These are phyloP conservation scores for Aurelia coerulea DNA, from an alignment of 30 jellyfish, hydroid and myxozoan species.

Conservation along the genomic window DNA sequence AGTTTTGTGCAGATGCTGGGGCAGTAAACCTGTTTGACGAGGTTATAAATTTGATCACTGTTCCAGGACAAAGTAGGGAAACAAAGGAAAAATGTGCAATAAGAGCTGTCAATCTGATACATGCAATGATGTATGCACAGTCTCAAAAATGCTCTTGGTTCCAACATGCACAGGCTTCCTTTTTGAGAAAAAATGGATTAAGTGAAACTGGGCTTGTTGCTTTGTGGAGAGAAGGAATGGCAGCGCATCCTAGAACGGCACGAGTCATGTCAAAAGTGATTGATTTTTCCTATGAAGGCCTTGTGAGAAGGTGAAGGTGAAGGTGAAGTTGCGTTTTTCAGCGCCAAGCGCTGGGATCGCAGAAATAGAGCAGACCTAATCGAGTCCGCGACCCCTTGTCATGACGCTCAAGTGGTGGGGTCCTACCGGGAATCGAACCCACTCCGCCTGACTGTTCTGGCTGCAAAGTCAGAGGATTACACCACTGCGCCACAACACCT, in stretches of 20 bases:
- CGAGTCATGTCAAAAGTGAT: background rate
- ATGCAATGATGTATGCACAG: constrained; percentile 4
- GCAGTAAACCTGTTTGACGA: background rate
- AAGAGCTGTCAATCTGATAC: background rate
- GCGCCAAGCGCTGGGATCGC: no score
- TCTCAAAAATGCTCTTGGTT: constrained; percentile 25
- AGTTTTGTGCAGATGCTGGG: background rate
- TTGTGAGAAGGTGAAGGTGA: no score
- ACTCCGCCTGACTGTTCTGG: no score
- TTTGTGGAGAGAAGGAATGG: constrained; percentile 21
- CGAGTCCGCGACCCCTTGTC: no score
- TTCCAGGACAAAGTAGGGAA: constrained; percentile 3
- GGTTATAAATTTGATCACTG: background rate
- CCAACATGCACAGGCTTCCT: constrained; percentile 7
- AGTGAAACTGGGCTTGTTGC: constrained; percentile 20
- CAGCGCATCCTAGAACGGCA: constrained; percentile 43
- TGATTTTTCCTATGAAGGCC: background rate
- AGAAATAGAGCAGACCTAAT: no score
- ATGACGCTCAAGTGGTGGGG: no score
- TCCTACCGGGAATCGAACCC: no score
- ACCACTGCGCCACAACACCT: no score
- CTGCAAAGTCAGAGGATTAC: no score
- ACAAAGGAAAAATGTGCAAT: background rate
- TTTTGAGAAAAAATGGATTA: constrained; percentile 16
- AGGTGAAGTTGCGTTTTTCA: no score